These are phyloP conservation scores for Syngnathus typhle DNA, from an alignment of 2,113 vertebrate genomes.

Conservation along the genomic window DNA sequence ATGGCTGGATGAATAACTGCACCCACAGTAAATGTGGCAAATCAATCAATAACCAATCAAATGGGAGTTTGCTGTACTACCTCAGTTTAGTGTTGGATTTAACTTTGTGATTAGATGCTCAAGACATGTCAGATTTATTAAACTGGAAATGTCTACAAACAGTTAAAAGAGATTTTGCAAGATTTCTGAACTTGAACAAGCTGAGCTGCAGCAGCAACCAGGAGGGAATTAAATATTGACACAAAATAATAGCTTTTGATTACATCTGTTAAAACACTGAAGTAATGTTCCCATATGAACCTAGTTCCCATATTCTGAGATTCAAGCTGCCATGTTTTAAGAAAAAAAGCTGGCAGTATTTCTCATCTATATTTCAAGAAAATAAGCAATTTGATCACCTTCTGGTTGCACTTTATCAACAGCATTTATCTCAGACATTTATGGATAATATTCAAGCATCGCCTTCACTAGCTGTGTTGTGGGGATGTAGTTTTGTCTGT, in stretches of 20 bases:
- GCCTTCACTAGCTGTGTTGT: too few relatives aligned
- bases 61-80: neutral
- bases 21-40: neutral
- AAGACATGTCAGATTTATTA: neutral
- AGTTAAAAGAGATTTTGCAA: neutral
- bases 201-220: neutral
- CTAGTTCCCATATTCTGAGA: neutral
- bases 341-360: too few relatives aligned
- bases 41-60: neutral
- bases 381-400: too few relatives aligned
- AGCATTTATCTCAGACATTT: too few relatives aligned
- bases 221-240: neutral
- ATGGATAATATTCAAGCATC: too few relatives aligned
- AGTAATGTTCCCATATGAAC: neutral
- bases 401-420: too few relatives aligned
- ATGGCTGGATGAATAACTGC: neutral
- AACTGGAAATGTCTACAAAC: neutral
- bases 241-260: neutral
- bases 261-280: neutral
- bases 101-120: neutral
- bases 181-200: neutral
- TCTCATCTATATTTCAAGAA: too few relatives aligned
- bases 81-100: neutral
- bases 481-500: too few relatives aligned
- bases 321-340: neutral